Conservation (phyloP, 2,888 invertebrate genomes). For the Masnerella sp. region DNA sequence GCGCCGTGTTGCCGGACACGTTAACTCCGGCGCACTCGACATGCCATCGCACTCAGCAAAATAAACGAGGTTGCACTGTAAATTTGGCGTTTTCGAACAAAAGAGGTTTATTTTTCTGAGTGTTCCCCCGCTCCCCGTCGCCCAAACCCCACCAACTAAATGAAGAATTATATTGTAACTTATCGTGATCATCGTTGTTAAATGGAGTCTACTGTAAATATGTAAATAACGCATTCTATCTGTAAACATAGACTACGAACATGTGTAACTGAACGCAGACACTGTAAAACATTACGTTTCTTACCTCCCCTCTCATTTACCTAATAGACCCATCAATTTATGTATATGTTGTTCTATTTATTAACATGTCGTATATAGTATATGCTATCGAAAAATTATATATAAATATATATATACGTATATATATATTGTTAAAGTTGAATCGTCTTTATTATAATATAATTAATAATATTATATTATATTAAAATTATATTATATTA, state of each 20-base stretch:
- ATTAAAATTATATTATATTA: no score
- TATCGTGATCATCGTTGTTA: slow-evolving; percentile 72
- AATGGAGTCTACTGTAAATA: slow-evolving; percentile 72
- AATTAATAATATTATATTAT: slow-evolving; percentile 72
- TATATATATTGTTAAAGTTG: slow-evolving; percentile 74
- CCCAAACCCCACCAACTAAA: slow-evolving; percentile 56
- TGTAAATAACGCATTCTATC: slow-evolving; percentile 69
- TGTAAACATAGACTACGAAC: slow-evolving; percentile 59
- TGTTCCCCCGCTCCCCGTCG: slow-evolving; percentile 28
- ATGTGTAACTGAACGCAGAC: slow-evolving; percentile 64
- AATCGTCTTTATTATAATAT: slow-evolving; percentile 68
- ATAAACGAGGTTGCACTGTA: no score
- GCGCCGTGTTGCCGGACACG: slow-evolving; percentile 71
- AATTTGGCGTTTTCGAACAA: no score
- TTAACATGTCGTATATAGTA: slow-evolving; percentile 70
- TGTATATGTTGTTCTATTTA: slow-evolving; percentile 77
- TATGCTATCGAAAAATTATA: slow-evolving; percentile 45
- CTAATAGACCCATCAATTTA: slow-evolving; percentile 68
- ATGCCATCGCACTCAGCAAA: no score
- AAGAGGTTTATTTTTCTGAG: no score
- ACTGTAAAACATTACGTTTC: slow-evolving; percentile 62
- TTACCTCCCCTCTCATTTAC: slow-evolving; percentile 57
- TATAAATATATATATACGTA: slow-evolving; percentile 57
- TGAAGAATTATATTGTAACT: slow-evolving; percentile 33
- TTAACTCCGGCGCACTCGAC: slow-evolving; percentile 71